Evolutionary conservation across 2,113 vertebrate genomes (phyloP).

Genomic region (Marmota flaviventris): DNA sequence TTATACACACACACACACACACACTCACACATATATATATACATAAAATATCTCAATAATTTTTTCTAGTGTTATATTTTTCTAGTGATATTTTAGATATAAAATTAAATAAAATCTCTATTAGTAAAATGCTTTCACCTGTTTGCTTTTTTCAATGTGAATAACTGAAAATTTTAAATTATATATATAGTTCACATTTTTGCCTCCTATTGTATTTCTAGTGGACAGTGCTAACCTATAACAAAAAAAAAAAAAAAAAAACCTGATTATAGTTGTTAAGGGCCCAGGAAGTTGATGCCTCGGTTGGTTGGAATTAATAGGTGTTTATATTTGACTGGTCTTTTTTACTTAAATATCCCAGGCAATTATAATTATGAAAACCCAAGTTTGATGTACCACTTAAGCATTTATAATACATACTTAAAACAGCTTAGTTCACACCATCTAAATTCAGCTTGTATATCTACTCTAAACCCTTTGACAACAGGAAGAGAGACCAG

Average conservation of each 20-base stretch:
- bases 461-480: background rate
- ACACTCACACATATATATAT: too few species aligned
- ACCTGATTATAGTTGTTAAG: background rate
- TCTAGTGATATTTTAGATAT: slow-evolving; percentile 8
- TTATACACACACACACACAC: too few species aligned
- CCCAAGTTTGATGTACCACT: background rate
- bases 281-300: too few species aligned
- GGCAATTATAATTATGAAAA: background rate
- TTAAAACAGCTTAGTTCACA: too few species aligned
- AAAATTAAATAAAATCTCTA: slow-evolving; percentile 34
- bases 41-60: background rate
- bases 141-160: background rate
- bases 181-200: background rate
- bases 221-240: background rate
- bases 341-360: background rate
- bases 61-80: background rate
- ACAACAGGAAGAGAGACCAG: background rate
- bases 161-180: slow-evolving; percentile 6
- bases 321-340: background rate
- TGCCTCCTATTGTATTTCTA: background rate
- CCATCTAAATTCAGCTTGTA: too few species aligned
- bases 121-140: slow-evolving; percentile 37
- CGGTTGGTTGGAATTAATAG: too few species aligned
- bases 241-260: background rate
- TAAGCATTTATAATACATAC: background rate